Evolutionary conservation across 2,113 vertebrate species (phyloP).

Genomic region (Plectropomus leopardus): DNA sequence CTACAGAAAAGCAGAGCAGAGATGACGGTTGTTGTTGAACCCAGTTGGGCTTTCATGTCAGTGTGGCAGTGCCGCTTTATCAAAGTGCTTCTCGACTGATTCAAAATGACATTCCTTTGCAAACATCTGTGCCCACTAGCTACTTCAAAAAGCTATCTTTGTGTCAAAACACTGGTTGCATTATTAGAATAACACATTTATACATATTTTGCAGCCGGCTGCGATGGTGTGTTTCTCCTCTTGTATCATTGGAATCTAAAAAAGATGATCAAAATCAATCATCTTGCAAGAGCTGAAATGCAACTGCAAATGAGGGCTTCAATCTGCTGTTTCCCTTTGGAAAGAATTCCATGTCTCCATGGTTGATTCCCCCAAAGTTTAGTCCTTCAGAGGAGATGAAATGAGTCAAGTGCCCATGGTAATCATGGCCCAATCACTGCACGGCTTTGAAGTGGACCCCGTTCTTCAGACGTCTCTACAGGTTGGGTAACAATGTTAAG

Average conservation of each 20-base stretch:
- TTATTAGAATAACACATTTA: not conserved
- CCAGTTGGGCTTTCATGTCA: slow-evolving; percentile 66
- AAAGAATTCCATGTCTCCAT: slow-evolving; percentile 38
- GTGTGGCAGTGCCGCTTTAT: slow-evolving; percentile 42
- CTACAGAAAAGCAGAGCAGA: slow-evolving; percentile 63
- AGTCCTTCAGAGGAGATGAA: slow-evolving; percentile 70
- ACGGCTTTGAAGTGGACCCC: slow-evolving; percentile 73
- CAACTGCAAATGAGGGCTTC: slow-evolving; percentile 25
- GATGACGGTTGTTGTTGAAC: slow-evolving; percentile 67
- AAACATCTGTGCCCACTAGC: slow-evolving; percentile 49
- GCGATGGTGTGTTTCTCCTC: not conserved
- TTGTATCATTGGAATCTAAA: not conserved
- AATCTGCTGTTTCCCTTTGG: slow-evolving; percentile 33
- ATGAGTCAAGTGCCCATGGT: slow-evolving; percentile 77
- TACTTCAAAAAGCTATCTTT: slow-evolving; percentile 16
- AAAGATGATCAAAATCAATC: slow-evolving; percentile 14
- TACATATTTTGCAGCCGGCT: not conserved
- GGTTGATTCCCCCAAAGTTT: slow-evolving; percentile 63
- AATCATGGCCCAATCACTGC: slow-evolving; percentile 81
- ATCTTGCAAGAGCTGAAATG: not conserved
- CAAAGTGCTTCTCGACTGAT: slow-evolving; percentile 51
- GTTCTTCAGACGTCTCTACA: slow-evolving; percentile 75
- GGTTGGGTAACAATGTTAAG: slow-evolving; percentile 78
- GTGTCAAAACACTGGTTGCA: not conserved
- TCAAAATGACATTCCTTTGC: slow-evolving; percentile 55